Base-by-base conservation (phyloP, 2,888 invertebrate species). In the Scaptomyza parva region DNA sequence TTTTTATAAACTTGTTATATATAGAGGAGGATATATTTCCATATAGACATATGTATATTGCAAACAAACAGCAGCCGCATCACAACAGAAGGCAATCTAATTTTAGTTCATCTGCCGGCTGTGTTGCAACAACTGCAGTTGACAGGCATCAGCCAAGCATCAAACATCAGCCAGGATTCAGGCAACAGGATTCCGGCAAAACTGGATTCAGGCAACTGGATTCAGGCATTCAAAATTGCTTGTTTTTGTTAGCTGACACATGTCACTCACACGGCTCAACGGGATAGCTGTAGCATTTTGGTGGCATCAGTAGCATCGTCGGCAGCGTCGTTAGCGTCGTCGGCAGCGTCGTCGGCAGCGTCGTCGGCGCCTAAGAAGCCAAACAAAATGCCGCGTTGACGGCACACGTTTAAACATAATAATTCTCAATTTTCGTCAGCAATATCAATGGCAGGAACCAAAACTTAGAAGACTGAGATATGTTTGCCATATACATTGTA, bases 401-500 rank as follows among this genome's bases (percentile, higher is more conserved):
- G 50, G 71, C 78, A 70, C 86, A 87, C 82, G 76, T 76, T 85
- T 83, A 83, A 87, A 82, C 86, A 87, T 82, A 87, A 87, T 83
- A 83, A 87, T 83, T 87, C 88, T 87, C 86, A 87, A 87, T 83
- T 83, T 83, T 85, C 88, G 82, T 85, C 86, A 82, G 79, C 83
- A 68, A 76, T 85, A 87, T 85, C 88, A 83, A 83, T 87, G 76
- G 80, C 43, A 26, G 18, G 8, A 18, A 17, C 24, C 24, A 14
- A 9, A 28, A 11, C 9, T 24, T 7, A 26, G 28, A n/a, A 18
- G 9, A 12, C 20, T n/a, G n/a, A n/a, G n/a, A n/a, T 18, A n/a
- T 39, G 53, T 30, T 14, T 14, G n/a, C 0, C 14, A 35, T 33
- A 0, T n/a, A 28, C 28, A 39, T 2, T 37, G 6, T 33, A 39